Evolutionary conservation across 2,888 invertebrate species (phyloP).

Genomic region (Ophioninae sp.): DNA sequence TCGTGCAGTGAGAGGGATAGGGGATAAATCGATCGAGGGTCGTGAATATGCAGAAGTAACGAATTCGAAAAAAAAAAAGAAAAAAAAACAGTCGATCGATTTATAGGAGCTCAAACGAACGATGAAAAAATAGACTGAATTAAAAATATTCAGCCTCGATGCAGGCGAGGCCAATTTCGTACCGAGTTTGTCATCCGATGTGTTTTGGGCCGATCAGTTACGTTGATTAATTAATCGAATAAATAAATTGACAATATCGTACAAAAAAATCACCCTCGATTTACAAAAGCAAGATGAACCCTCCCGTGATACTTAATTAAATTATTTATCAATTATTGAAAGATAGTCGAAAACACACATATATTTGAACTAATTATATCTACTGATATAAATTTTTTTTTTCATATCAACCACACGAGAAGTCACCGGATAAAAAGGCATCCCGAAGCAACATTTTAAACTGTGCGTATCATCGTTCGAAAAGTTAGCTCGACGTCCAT

Average conservation of each 20-base stretch:
- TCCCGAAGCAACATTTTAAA: too few species aligned
- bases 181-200: not conserved
- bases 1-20: not conserved
- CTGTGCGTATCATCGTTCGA: not conserved
- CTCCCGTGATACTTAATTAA: too few species aligned
- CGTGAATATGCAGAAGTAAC: not conserved
- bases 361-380: too few species aligned
- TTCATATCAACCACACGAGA: not conserved
- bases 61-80: not conserved
- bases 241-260: not conserved
- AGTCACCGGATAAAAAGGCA: not conserved
- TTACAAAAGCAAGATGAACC: too few species aligned
- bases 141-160: not conserved
- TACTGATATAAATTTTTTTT: not conserved
- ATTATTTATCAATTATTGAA: too few species aligned
- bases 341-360: too few species aligned
- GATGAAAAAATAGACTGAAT: not conserved
- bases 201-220: too few species aligned
- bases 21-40: not conserved
- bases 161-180: not conserved
- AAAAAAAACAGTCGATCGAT: not conserved
- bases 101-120: not conserved
- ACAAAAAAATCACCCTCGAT: not conserved
- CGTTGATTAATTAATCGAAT: not conserved
- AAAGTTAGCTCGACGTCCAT: not conserved